A percentile compares a stretch with the other conserved stretches of the same genome.
Evolutionary conservation across 2,113 vertebrate genomes (phyloP).

Genomic region (Psammodynastes pulverulentus): DNA sequence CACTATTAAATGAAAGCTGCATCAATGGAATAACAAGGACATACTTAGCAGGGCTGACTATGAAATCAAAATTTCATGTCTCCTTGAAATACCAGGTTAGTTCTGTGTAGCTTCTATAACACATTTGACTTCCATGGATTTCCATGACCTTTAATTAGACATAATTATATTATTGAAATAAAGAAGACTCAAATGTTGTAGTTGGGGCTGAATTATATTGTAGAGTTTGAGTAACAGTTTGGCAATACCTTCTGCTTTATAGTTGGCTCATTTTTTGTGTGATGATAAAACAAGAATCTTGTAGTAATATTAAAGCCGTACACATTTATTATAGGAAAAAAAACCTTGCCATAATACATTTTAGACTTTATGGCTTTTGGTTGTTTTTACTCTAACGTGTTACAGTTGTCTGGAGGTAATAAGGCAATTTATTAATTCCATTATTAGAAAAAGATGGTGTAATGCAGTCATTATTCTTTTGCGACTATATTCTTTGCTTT

Average conservation of each 20-base stretch:
- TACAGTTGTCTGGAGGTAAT: not conserved
- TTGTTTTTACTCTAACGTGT: not conserved
- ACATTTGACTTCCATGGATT: not conserved
- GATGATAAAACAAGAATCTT: not conserved
- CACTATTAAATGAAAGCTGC: not conserved
- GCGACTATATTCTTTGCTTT: not conserved
- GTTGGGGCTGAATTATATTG: not conserved
- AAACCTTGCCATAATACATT: not conserved
- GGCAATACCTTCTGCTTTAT: not conserved
- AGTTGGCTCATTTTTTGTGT: not conserved
- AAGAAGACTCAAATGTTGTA: not conserved
- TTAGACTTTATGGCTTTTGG: not conserved
- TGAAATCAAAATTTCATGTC: not conserved
- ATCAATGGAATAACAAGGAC: not conserved
- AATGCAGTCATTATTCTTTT: not conserved
- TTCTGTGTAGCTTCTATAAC: not conserved
- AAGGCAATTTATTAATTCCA: constrained; percentile 2
- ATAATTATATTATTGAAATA: not conserved
- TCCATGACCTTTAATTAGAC: not conserved
- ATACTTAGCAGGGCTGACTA: not conserved
- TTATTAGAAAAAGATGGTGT: not conserved
- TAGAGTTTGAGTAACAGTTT: not conserved
- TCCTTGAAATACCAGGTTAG: not conserved
- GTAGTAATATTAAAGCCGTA: not conserved
- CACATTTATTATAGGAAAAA: not conserved